Evolutionary conservation across 2,113 vertebrate genomes (phyloP), one percentile per base, ranked within the genome.

Genomic region (Psophia crepitans): DNA sequence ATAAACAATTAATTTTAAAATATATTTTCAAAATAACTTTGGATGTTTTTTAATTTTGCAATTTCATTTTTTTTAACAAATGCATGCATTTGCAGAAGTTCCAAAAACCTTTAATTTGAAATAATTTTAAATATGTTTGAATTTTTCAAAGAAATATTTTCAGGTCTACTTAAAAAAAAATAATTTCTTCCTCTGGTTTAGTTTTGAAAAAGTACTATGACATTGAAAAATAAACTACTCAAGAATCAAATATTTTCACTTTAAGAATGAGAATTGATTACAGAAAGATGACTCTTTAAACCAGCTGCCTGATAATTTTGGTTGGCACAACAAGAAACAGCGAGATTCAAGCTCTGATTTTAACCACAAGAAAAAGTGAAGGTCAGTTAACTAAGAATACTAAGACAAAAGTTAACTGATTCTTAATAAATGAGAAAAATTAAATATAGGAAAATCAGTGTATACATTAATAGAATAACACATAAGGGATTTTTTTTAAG

Each of bases 61-160:
- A 24, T 35, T 37, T 8, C 4, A 5, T 33, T 44, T 51, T 60
- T 82, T 37, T 12, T 69, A 24, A 49, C 63, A 73, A 33, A 28
- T n/a, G 23, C 12, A 70, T 76, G 9, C 5, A 22, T 44, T 70
- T 61, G 9, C 11, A 57, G 8, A 28, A 43, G 11, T 13, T 46
- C 0, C 3, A 66, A n/a, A 60, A 26, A 1, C 3, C 1, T 7
- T 68, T 30, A 3, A 58, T 30, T 14, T n/a, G 11, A 60, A 80
- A 74, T 19, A 3, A 53, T 53, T 51, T 58, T 24, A 73, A 73
- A 65, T 58, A 16, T 4, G 37, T 79, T 51, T 58, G 19, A 53
- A 43, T 33, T 37, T 61, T 92, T 81, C n/a, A 69, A 69, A 46
- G 2, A 58, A 75, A 51, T 44, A 76, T 33, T 77, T 71, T 71